Evolutionary conservation across 2,888 invertebrate species (phyloP), one percentile per base, ranked within the genome.

Genomic region (Rhabditoides inermis): DNA sequence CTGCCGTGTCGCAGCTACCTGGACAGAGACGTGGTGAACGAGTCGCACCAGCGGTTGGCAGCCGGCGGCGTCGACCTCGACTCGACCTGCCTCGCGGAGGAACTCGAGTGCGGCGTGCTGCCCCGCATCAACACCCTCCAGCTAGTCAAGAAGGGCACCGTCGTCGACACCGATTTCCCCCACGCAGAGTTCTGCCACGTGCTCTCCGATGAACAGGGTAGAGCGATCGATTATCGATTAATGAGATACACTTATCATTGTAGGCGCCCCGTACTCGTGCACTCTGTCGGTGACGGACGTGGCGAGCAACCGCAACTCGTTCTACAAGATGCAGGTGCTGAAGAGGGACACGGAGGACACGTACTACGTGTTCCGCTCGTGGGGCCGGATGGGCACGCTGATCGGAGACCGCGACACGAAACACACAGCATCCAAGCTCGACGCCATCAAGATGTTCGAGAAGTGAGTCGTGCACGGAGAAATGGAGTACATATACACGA

Each of bases 301-400:
- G 28, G 85, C 87, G 61, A 82, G 82, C 1, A 87, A 88, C 64
- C 87, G 86, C 76, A 98, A 98, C 79, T 90, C 91, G 2, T 98
- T 82, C 78, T 98, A 95, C 80, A 95, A 94, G 76, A 70, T 98
- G 48, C 95, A 98, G 77, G 78, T 94, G 45, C 80, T 98, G 48
- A 84, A 90, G 76, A 79, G 84, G 3, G 89, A 92, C n/a, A n/a
- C n/a, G n/a, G n/a, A n/a, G n/a, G n/a, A n/a, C n/a, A n/a, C n/a
- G n/a, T 87, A 82, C 78, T 88, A 85, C 84, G 74, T 92, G 26
- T 92, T 88, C 79, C 84, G 90, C 20, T 83, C 90, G 0, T 98
- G 95, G 95, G 98, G 98, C 12, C 84, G 95, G 54, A 90, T 94
- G 64, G 94, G 95, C 3, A 98, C 95, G 0, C 86, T 85, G 0